phyloP scores from a whole-genome alignment of 2,888 invertebrate species.

The Lepeophtheirus nordmannii region DNA sequence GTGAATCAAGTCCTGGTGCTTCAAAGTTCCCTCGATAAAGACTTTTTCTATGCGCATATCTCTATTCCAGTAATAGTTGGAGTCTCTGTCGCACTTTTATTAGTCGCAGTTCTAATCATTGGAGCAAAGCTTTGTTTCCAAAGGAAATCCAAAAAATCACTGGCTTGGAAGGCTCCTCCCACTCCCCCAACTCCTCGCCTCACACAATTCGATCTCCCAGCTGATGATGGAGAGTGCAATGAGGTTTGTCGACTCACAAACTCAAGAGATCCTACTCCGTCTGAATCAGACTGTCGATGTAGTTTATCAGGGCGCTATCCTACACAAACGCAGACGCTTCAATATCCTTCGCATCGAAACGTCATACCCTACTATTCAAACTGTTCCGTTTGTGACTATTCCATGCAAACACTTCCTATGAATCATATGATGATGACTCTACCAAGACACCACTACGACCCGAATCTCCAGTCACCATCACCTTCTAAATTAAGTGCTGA shows the following conservation, averaged over 20 bases:
- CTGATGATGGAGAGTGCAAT: not conserved
- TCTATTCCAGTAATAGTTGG: conserved; percentile 19
- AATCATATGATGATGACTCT: conserved; percentile 10
- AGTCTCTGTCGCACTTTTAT: conserved; percentile 13
- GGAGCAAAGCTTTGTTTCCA: conserved; percentile 20
- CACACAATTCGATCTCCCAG: conserved; percentile 17
- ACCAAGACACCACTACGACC: not conserved
- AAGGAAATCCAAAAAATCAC: not conserved
- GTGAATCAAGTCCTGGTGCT: conserved; percentile 1
- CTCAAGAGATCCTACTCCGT: not conserved
- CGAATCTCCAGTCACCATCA: not conserved
- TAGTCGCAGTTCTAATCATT: conserved; percentile 6
- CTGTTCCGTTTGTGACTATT: conserved; percentile 14
- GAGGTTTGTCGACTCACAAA: not conserved
- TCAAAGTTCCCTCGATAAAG: conserved; percentile 8
- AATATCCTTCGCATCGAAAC: not conserved
- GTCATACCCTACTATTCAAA: conserved; percentile 4
- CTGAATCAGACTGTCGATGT: not conserved
- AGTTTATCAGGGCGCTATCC: not conserved
- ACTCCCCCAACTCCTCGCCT: conserved; percentile 23
- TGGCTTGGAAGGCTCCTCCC: conserved; percentile 20
- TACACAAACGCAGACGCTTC: not conserved
- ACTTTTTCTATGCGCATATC: conserved; percentile 13
- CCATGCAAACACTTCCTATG: conserved; percentile 11
- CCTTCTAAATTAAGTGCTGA: conserved; percentile 10